A percentile compares a stretch with the other conserved stretches of the same genome.
These are phyloP conservation scores for Drosophila greeni DNA, from an alignment of 2,888 invertebrate genomes.

Conservation along the genomic window DNA sequence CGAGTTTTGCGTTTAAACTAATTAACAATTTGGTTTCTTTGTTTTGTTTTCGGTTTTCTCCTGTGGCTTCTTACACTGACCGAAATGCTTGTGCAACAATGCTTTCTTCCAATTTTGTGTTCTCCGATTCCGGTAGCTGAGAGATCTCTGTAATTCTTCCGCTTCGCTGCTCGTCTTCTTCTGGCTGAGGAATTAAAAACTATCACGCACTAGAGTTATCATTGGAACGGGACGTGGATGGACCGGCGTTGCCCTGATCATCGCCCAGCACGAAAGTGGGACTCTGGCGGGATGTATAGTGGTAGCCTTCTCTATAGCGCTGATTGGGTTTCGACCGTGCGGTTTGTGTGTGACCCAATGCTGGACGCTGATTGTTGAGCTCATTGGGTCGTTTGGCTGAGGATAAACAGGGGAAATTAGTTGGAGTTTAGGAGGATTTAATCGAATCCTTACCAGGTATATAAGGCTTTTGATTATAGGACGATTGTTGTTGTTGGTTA, in stretches of 20 bases:
- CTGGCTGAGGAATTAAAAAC: slow-evolving; percentile 78
- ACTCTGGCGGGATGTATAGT: slow-evolving; percentile 81
- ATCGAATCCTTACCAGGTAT: slow-evolving; percentile 77
- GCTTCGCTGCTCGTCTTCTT: slow-evolving; percentile 24
- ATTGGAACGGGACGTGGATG: slow-evolving; percentile 80
- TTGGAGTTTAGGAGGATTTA: background rate
- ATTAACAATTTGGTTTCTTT: slow-evolving; percentile 64
- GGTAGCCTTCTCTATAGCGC: slow-evolving; percentile 79
- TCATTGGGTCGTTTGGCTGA: slow-evolving; percentile 80
- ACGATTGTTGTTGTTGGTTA: slow-evolving; percentile 79
- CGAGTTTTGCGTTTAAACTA: slow-evolving; percentile 61
- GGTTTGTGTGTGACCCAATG: slow-evolving; percentile 79
- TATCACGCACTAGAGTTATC: slow-evolving; percentile 80
- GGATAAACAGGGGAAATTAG: background rate
- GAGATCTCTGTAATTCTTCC: slow-evolving; percentile 36
- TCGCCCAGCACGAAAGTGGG: slow-evolving; percentile 79
- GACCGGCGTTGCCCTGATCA: slow-evolving; percentile 77
- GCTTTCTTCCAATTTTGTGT: slow-evolving; percentile 45
- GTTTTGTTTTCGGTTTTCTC: slow-evolving; percentile 34
- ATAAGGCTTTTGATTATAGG: slow-evolving; percentile 80
- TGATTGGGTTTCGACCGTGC: slow-evolving; percentile 78
- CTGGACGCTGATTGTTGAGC: slow-evolving; percentile 79
- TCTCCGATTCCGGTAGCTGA: slow-evolving; percentile 37
- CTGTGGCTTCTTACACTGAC: slow-evolving; percentile 55
- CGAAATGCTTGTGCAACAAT: slow-evolving; percentile 62